Base-by-base conservation (phyloP, 37 sponge, comb jelly and placozoan genomes). In the Petrosia ficiformis region DNA sequence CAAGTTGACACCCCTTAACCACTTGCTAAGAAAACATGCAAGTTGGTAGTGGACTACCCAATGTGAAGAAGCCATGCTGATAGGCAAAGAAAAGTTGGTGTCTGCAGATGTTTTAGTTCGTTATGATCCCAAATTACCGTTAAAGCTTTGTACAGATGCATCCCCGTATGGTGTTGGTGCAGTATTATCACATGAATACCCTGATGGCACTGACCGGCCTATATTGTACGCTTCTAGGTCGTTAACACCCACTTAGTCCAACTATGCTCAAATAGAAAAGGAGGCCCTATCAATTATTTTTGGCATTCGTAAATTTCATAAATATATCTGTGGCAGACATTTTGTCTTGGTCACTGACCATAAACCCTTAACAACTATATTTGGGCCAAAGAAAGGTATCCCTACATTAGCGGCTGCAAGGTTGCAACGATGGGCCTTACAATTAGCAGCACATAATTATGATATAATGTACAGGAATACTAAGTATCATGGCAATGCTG, bases 131-230 rank as follows among this genome's bases (percentile, higher is more conserved):
- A 14, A 8, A 48, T 14, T 48, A 8, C 8, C 54, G 14, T 19
- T 85, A 1, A 72, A 40, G 39, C 28, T 80, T 14, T 65, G 57
- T 24, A 26, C 59, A 32, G 86, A 80, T 74, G 76, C 81, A 4
- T 72, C 75, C 33, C 48, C 75, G 21, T 86, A 79, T 86, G 81
- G 87, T 2, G 38, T 80, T 21, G 77, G 87, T 22, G 87, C 87
- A 3, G 71, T 80, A 11, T 66, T 86, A 34, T 80, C 80, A 14
- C 86, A 80, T 68, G 66, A 44, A 16, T 42, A 74, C 57, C 70
- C 61, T 32, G 70, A 80, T 66, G 87, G 81, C 6, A 14, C 35
- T 1, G 87, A 80, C 43, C 4, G 40, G 28, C 81, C 79, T 4
- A 79, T 70, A 11, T 72, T 74, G 0, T 79, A 66, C 34, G 78